phyloP scores from a whole-genome alignment of 2,797 vertebrate species.

The Onychomys torridus region DNA sequence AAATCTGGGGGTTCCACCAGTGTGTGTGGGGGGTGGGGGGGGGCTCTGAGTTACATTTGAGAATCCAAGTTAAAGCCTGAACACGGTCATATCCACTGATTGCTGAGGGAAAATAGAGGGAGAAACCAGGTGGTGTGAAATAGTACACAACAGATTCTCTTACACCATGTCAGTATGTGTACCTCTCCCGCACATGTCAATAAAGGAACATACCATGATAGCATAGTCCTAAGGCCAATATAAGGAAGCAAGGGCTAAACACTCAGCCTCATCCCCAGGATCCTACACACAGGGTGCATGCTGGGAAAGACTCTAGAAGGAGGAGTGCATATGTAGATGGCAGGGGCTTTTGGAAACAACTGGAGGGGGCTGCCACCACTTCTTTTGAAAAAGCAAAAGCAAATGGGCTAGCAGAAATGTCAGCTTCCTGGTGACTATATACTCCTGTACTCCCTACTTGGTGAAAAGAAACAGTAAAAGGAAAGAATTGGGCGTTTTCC shows the following conservation, averaged over 20 bases:
- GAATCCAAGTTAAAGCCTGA: neutral
- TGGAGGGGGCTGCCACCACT: neutral
- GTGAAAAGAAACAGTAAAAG: neutral
- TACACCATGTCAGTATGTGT: conserved; percentile 10
- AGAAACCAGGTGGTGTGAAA: conserved; percentile 14
- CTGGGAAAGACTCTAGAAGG: neutral
- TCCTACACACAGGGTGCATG: neutral
- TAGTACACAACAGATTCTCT: conserved; percentile 26
- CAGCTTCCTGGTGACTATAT: neutral
- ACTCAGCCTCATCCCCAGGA: neutral
- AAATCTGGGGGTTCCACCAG: neutral
- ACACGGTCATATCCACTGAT: neutral
- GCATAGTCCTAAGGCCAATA: neutral
- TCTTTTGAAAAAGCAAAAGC: neutral
- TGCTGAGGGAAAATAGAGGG: neutral
- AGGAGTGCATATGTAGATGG: neutral
- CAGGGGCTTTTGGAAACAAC: neutral
- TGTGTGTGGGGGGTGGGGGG: neutral
- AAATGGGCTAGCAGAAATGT: neutral
- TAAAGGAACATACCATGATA: neutral
- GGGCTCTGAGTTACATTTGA: neutral
- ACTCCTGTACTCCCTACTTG: conserved; percentile 13
- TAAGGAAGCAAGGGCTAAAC: neutral
- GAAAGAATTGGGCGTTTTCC: conserved; percentile 25
- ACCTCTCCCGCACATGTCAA: neutral